Base-by-base conservation (phyloP, 2,888 invertebrate species). In the Andrena camellia region DNA sequence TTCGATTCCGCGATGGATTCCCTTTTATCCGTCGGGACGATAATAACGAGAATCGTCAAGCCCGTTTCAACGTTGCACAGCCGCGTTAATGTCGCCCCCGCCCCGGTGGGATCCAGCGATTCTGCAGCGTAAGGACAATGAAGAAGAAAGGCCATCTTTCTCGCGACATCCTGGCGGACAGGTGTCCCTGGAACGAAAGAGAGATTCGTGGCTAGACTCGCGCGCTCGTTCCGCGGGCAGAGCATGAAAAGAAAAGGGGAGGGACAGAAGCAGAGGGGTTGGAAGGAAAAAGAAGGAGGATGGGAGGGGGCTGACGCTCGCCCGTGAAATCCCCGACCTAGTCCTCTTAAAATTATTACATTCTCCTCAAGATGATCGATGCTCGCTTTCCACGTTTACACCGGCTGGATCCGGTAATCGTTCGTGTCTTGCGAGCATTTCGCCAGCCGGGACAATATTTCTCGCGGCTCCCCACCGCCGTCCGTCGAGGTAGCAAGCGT, bases 361-460 rank as follows among this genome's bases (percentile, higher is more conserved):
- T 75, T 79, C 80, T 67, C 50, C 79, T 42, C 42, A 20, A 76
- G 80, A 84, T 88, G 88, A 88, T 88, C 86, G 86, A 88, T 83
- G 84, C 73, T 86, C 70, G 67, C 70, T 71, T 75, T 64, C 60
- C 80, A 67, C 77, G 57, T 86, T 86, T 79, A 75, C 81, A 78
- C 67, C 78, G 57, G 42, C 7, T 62, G 48, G 73, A 78, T 67
- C 76, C 66, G 74, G 78, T 83, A 83, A 86, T 84, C 84, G 86
- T 78, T 87, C 84, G 78, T 83, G 80, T 77, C 78, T 84, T 70
- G 72, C 78, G 73, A 78, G 63, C 76, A 69, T 79, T 79, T 64
- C 73, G 57, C 48, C 72, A 59, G 20, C 33, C 62, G 74, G 59
- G 71, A 81, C 76, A 78, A 86, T 82, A 81, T 82, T 86, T 86